These are phyloP conservation scores for Platichthys flesus DNA, from an alignment of 2,113 vertebrate species.

Conservation along the genomic window DNA sequence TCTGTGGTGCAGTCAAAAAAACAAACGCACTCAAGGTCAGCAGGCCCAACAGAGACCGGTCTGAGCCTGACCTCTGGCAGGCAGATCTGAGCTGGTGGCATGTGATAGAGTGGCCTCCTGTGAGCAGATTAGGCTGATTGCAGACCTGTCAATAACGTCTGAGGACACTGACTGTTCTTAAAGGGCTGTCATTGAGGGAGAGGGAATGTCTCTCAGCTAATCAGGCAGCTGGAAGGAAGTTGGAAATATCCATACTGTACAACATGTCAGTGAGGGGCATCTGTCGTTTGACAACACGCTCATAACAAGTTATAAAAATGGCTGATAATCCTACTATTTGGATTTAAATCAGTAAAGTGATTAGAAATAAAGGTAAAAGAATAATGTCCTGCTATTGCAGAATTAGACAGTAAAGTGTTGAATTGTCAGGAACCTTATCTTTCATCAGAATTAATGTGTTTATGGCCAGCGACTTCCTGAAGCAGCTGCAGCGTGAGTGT, in stretches of 20 bases:
- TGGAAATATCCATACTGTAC: conserved; percentile 11
- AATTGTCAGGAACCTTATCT: conserved; percentile 30
- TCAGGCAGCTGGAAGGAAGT: background rate
- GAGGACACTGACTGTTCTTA: conserved; percentile 19
- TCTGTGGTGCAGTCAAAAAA: conserved; percentile 42
- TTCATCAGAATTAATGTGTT: conserved; percentile 36
- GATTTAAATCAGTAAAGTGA: conserved; percentile 1
- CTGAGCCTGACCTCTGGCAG: conserved; percentile 48
- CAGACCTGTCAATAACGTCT: conserved; percentile 33
- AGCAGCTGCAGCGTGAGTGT: conserved; percentile 43
- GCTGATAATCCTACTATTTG: conserved; percentile 5
- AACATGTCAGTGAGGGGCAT: conserved; percentile 24
- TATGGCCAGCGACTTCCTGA: conserved; percentile 28
- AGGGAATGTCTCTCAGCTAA: conserved; percentile 6
- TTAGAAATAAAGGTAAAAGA: conserved; percentile 12
- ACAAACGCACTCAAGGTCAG: conserved; percentile 58
- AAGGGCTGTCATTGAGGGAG: conserved; percentile 29
- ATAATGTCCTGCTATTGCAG: conserved; percentile 13
- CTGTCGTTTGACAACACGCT: background rate
- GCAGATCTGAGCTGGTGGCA: conserved; percentile 29
- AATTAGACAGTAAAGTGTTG: conserved; percentile 24
- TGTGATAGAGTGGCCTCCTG: conserved; percentile 29
- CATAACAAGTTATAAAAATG: conserved; percentile 6
- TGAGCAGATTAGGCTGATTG: background rate
- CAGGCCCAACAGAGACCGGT: conserved; percentile 34